These are phyloP conservation scores for Antrozous pallidus DNA, from an alignment of 2,797 vertebrate genomes.

Conservation along the genomic window DNA sequence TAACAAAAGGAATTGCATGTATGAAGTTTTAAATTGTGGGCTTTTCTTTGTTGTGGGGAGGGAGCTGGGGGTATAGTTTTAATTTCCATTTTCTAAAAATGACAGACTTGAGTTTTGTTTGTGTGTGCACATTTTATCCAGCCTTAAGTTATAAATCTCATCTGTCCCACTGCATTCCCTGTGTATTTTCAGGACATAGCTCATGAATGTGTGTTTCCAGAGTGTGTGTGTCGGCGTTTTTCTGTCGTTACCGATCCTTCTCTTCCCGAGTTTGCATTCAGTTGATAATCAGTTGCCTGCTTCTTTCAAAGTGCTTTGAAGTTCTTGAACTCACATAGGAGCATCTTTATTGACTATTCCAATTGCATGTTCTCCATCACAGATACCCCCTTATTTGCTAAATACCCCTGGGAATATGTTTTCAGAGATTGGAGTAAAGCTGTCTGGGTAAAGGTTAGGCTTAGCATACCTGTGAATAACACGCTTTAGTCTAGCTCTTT, in stretches of 20 bases:
- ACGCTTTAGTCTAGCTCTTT: conserved; percentile 29
- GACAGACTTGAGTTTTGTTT: conserved; percentile 81
- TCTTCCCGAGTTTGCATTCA: conserved; percentile 41
- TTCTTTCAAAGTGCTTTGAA: conserved; percentile 69
- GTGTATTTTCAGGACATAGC: conserved; percentile 83
- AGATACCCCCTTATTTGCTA: conserved; percentile 48
- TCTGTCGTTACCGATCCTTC: conserved; percentile 48
- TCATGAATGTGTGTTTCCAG: conserved; percentile 77
- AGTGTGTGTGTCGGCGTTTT: conserved; percentile 47
- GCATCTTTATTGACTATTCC: conserved; percentile 52
- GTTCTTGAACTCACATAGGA: conserved; percentile 62
- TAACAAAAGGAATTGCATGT: conserved; percentile 80
- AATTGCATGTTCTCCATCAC: conserved; percentile 57
- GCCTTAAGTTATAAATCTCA: conserved; percentile 86
- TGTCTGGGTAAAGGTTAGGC: conserved; percentile 31
- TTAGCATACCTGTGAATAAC: conserved; percentile 48
- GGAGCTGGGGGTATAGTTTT: conserved; percentile 61
- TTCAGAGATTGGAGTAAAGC: conserved; percentile 38
- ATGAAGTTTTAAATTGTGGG: conserved; percentile 79
- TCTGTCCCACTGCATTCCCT: conserved; percentile 86
- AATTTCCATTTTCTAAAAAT: conserved; percentile 68
- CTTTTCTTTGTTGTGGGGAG: conserved; percentile 79
- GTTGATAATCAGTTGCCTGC: conserved; percentile 51
- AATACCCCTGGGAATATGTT: conserved; percentile 31
- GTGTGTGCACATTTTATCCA: conserved; percentile 85